Base-by-base conservation (phyloP, 1,140 invertebrate species). In the Limonius californicus region DNA sequence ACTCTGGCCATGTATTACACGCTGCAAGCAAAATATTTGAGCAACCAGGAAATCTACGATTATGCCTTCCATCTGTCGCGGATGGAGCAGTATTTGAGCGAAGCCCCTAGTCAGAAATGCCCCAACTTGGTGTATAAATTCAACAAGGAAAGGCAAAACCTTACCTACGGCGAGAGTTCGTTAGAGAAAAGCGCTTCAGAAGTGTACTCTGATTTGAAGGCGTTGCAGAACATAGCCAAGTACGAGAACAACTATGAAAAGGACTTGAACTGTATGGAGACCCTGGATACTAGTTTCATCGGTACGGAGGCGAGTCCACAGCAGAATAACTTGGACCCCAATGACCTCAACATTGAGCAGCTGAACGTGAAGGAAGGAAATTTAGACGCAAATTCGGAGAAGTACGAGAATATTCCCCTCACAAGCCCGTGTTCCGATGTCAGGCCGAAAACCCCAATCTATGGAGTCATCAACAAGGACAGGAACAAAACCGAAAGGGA, bases 1-100 rank as follows among this genome's bases (percentile, higher is more conserved):
- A 92, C 94, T 81, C 81, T 97, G 18, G 90, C 92, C 6, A 88
- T 94, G 84, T 86, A 90, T 71, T 91, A 92, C 67, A 75, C 75
- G 2, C 54, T 75, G 45, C 75, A 76, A 64, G 75, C 75, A 1
- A 74, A 72, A 59, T 68, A 66, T 43, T 54, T 76, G 21, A 75
- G 77, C 62, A 62, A 80, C 77, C 50, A 72, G 74, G 82, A 84
- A 62, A 82, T 83, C 0, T 82, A 84, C 63, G 79, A 82, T 63
- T 82, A 82, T 55, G 80, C 81, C 1, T 82, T 80, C 50, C 82
- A 84, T 62, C 76, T 83, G 75, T 82, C 82, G 0, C 73, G 79
- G 30, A 73, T 83, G 62, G 82, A 84, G 56, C 80, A 82, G 61
- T 80, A 80, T 64, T 62, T 76, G n/a, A 67, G 35, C 21, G 74